These are phyloP conservation scores for Nomada goodeniana DNA, from an alignment of 2,888 invertebrate species.

Conservation along the genomic window DNA sequence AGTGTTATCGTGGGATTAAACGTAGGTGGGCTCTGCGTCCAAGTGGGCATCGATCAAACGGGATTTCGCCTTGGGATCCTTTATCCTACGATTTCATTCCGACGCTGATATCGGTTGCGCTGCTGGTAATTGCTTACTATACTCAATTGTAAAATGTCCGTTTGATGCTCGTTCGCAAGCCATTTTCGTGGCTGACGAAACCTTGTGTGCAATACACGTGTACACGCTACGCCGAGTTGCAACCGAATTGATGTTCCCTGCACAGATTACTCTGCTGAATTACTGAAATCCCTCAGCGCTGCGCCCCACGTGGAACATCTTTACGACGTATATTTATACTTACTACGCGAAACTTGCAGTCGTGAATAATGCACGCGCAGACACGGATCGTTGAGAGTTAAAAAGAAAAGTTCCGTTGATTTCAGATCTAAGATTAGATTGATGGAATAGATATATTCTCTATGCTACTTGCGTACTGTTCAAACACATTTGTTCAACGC, in stretches of 20 bases:
- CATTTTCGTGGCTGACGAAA: conserved; percentile 7
- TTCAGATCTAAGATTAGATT: no score
- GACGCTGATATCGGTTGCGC: conserved; percentile 40
- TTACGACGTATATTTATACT: no score
- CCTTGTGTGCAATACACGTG: not conserved
- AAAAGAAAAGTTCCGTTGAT: no score
- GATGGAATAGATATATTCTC: no score
- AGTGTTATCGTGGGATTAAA: conserved; percentile 76
- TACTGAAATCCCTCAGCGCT: conserved; percentile 7
- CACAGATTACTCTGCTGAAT: not conserved
- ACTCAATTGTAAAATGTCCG: conserved; percentile 35
- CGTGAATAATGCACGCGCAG: no score
- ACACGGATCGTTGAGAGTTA: no score
- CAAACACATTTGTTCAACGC: no score
- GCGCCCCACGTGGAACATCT: not conserved
- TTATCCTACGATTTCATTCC: conserved; percentile 48
- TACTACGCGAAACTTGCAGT: no score
- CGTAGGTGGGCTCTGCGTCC: conserved; percentile 59
- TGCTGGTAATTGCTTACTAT: conserved; percentile 30
- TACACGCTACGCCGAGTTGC: not conserved
- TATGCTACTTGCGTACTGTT: no score
- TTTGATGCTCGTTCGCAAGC: conserved; percentile 19
- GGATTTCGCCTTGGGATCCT: conserved; percentile 62
- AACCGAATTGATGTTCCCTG: not conserved
- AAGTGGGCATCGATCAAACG: conserved; percentile 54